A percentile compares a stretch with the other conserved stretches of the same genome.
These are phyloP conservation scores for Conus canariensis DNA, from an alignment of 2,888 invertebrate species.

Conservation along the genomic window DNA sequence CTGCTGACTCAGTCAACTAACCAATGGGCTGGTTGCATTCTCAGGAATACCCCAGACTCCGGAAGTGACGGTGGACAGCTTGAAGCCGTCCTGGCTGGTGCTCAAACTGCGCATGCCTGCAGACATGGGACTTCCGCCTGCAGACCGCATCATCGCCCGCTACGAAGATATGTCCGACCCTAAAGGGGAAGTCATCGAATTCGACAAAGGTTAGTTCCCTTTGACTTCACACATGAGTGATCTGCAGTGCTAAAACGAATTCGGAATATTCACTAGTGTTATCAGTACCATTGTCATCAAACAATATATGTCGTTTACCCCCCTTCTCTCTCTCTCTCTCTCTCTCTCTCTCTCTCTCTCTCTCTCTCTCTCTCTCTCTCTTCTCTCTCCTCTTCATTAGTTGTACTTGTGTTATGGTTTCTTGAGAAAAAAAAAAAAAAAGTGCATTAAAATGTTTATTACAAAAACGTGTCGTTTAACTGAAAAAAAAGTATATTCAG, in stretches of 20 bases:
- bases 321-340: neutral
- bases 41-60: conserved; percentile 32
- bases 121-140: conserved; percentile 40
- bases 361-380: neutral
- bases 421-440: no score
- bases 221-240: no score
- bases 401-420: no score
- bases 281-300: no score
- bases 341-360: neutral
- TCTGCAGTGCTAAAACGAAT: no score
- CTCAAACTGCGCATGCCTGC: conserved; percentile 39
- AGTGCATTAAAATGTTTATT: no score
- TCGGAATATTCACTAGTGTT: no score
- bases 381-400: no score
- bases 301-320: no score
- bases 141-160: conserved; percentile 36
- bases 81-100: conserved; percentile 34
- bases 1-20: no score
- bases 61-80: conserved; percentile 29
- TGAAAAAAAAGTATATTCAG: no score
- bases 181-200: conserved; percentile 7
- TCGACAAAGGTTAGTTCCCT: conserved; percentile 28
- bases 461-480: no score
- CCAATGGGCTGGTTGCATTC: neutral
- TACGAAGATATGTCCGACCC: conserved; percentile 31